phyloP scores from a whole-genome alignment of 30 jellyfish, hydroid and myxozoan species.

The Hydra vulgaris region DNA sequence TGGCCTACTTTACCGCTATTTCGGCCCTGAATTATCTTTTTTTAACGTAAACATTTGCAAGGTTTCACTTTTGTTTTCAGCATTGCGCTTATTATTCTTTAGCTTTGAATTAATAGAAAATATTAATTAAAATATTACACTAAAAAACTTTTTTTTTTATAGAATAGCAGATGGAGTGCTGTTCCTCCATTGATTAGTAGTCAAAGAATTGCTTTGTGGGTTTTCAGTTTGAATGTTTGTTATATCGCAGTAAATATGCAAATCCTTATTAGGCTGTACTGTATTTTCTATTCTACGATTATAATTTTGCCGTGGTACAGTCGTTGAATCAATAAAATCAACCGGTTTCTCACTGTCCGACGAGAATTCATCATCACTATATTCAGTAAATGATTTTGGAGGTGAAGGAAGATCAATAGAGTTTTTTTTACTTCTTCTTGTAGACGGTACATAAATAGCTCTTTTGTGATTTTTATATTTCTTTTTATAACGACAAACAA shows the following conservation, averaged over 20 bases:
- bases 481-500: constrained; percentile 13
- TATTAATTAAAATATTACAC: neutral
- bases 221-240: neutral
- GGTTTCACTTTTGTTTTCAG: too few species aligned
- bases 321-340: constrained; percentile 18
- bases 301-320: neutral
- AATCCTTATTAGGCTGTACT: neutral
- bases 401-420: constrained; percentile 8
- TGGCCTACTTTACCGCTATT: too few species aligned
- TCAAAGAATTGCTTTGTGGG: neutral
- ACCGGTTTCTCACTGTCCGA: constrained; percentile 13
- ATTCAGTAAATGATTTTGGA: constrained; percentile 6
- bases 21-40: too few species aligned
- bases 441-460: neutral
- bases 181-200: neutral
- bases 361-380: constrained; percentile 9
- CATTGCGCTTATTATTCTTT: too few species aligned
- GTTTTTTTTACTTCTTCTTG: neutral
- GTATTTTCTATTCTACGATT: neutral
- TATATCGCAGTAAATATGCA: neutral
- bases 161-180: neutral
- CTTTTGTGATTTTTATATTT: neutral
- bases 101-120: neutral
- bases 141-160: too few species aligned
- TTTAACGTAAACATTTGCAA: too few species aligned